Conservation (phyloP, 2,888 invertebrate species). For the Hybos culiciformis region DNA sequence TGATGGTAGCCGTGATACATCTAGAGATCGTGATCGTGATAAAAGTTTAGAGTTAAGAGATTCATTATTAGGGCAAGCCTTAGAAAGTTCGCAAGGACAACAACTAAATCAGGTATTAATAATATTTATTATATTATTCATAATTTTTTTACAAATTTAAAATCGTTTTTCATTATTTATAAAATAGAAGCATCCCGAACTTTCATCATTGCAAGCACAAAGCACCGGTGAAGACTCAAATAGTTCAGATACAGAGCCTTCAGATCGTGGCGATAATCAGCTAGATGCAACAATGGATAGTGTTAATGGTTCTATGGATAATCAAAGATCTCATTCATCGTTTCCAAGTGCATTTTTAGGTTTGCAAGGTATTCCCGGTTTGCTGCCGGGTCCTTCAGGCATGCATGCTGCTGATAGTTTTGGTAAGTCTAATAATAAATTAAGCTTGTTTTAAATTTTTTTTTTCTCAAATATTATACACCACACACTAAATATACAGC, state of each 20-base stretch:
- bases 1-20: slow-evolving; percentile 19
- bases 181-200: slow-evolving; percentile 41
- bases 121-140: slow-evolving; percentile 1
- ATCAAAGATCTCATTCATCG: slow-evolving; percentile 46
- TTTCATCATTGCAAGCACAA: slow-evolving; percentile 45
- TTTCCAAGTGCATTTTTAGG: slow-evolving; percentile 70
- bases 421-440: slow-evolving; percentile 44
- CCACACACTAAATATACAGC: no score
- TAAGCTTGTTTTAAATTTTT: background rate
- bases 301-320: slow-evolving; percentile 48
- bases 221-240: slow-evolving; percentile 72
- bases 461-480: background rate
- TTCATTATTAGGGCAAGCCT: slow-evolving; percentile 59
- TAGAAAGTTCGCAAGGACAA: slow-evolving; percentile 54
- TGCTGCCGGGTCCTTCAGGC: slow-evolving; percentile 77
- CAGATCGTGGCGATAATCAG: slow-evolving; percentile 49
- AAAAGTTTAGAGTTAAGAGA: slow-evolving; percentile 54
- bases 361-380: slow-evolving; percentile 63
- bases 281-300: slow-evolving; percentile 47
- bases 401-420: slow-evolving; percentile 69
- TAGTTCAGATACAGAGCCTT: slow-evolving; percentile 70
- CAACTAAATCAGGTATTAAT: slow-evolving; percentile 21
- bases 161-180: background rate
- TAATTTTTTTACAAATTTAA: background rate
- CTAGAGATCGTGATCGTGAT: slow-evolving; percentile 22